These are phyloP conservation scores for Drosophila hydei DNA, from an alignment of 1,140 invertebrate genomes.

Conservation along the genomic window DNA sequence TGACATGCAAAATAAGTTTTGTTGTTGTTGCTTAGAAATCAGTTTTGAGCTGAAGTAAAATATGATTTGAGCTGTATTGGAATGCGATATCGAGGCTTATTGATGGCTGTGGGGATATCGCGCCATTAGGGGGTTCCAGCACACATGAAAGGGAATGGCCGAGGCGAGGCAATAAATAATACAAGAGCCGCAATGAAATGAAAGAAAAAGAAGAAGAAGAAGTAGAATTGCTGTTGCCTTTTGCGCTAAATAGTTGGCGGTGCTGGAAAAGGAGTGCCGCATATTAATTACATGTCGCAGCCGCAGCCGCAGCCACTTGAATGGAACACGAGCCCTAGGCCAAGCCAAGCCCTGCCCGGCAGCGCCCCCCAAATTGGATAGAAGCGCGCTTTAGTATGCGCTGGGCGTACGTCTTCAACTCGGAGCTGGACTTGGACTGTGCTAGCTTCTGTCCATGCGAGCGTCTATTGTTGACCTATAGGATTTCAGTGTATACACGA, in stretches of 20 bases:
- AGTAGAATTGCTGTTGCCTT: slow-evolving; percentile 39
- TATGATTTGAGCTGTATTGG: not conserved
- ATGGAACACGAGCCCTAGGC: slow-evolving; percentile 47
- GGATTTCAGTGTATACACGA: slow-evolving; percentile 13
- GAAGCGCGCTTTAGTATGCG: slow-evolving; percentile 57
- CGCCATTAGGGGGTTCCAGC: not conserved
- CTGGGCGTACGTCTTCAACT: slow-evolving; percentile 33
- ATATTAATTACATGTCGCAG: slow-evolving; percentile 70
- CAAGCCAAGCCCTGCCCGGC: slow-evolving; percentile 1
- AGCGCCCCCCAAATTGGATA: not conserved
- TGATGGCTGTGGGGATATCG: not conserved
- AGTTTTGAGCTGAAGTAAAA: not conserved
- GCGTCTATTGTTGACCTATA: slow-evolving; percentile 34
- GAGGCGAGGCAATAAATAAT: slow-evolving; percentile 36
- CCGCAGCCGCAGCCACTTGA: slow-evolving; percentile 59
- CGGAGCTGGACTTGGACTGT: slow-evolving; percentile 3
- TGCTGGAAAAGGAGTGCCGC: slow-evolving; percentile 67
- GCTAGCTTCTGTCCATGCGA: slow-evolving; percentile 7
- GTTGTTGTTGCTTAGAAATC: no score
- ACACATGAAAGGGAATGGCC: slow-evolving; percentile 33
- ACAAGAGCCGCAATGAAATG: not conserved
- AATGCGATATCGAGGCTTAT: slow-evolving; percentile 2
- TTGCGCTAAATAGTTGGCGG: slow-evolving; percentile 55
- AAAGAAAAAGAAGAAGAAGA: slow-evolving; percentile 16
- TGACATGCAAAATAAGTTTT: no score